Conservation (phyloP, 2,888 invertebrate species). For the Napeogenes sylphis region DNA sequence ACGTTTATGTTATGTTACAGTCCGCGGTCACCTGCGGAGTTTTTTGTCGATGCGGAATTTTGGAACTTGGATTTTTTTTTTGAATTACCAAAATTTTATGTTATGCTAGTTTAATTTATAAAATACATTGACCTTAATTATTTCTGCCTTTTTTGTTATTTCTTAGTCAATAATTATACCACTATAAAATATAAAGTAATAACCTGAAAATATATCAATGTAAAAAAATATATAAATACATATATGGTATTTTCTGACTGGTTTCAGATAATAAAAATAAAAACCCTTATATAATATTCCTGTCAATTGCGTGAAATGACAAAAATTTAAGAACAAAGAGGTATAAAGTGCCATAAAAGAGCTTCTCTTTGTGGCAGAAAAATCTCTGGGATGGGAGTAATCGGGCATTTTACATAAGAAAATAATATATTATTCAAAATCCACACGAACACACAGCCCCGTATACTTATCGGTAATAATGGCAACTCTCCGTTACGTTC, state of each 20-base stretch:
- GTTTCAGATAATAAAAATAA: no score
- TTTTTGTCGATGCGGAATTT: no score
- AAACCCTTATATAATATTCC: background rate
- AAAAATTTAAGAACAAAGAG: conserved; percentile 67
- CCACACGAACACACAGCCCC: conserved; percentile 64
- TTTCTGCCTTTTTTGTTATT: no score
- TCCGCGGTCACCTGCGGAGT: conserved; percentile 38
- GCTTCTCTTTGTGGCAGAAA: conserved; percentile 64
- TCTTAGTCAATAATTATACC: no score
- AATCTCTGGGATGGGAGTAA: conserved; percentile 72
- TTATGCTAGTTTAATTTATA: no score
- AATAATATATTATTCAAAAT: conserved; percentile 78
- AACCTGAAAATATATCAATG: no score
- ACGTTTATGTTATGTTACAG: conserved; percentile 36
- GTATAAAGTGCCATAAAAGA: conserved; percentile 72
- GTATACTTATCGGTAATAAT: conserved; percentile 75
- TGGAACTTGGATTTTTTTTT: no score
- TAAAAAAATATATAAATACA: no score
- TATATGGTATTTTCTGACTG: no score
- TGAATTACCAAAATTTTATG: no score
- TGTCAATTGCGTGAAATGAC: conserved; percentile 44
- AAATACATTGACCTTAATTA: no score
- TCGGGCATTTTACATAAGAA: conserved; percentile 77
- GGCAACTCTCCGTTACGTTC: conserved; percentile 47
- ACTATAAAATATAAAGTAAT: no score